Evolutionary conservation across 2,113 vertebrate species (phyloP), one percentile per base, ranked within the genome.

Genomic region (Oreochromis tanganicae): DNA sequence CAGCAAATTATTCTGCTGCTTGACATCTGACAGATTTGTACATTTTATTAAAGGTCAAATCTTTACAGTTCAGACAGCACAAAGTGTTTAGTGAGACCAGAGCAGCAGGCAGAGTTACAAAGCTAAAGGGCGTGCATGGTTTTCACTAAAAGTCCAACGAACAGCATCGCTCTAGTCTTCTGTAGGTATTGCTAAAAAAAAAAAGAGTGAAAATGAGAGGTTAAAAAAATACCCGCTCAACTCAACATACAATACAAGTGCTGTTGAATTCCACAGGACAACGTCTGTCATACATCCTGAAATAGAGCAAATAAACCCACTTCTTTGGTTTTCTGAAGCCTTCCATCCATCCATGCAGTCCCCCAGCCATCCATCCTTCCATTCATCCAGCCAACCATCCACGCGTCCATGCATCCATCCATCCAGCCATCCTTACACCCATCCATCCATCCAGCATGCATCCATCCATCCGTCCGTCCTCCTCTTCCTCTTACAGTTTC

Each of bases 401-500:
- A 38, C 3, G 9, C 38, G 9, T 4, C 38, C 9, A 4, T 9
- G 1, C 9, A 3, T 0, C 2, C 17, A n/a, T 3, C 9, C 19
- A 54, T 0, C 1, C 0, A 10, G 1, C 36, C 36, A 4, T 54
- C 50, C 50, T 3, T 10, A 0, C 50, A 5, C 0, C 52, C n/a
- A 4, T 3, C 7, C 17, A 2, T 4, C 13, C 14, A 0, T 9
- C 11, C 14, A 16, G 16, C n/a, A 12, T 12, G 0, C 24, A 7
- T 8, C 12, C 12, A 0, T 4, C 9, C 16, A 0, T 36, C 5
- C 0, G 0, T 36, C 32, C 32, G 0, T 41, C 36, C 66, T 6
- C 13, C 13, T 43, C n/a, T 24, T 24, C 66, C 7, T 4, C 38
- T 16, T 7, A 27, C n/a, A 73, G n/a, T 27, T 83, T 75, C 4